Evolutionary conservation across 1,140 invertebrate genomes (phyloP).

Genomic region (Lutraria rhynchaena): DNA sequence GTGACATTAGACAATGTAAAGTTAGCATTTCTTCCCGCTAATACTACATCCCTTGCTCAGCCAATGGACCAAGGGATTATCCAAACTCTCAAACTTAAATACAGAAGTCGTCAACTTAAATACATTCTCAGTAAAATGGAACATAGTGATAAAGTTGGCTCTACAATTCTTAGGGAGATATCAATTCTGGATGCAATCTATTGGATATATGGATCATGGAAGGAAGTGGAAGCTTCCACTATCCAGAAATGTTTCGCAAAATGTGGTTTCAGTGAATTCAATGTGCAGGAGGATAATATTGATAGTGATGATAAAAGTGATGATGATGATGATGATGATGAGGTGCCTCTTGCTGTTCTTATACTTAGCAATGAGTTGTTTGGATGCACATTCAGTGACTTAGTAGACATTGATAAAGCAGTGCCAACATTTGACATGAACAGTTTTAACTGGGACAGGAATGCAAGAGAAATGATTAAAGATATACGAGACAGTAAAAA

Average conservation of each 20-base stretch:
- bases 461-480: background rate
- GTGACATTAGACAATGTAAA: conserved; percentile 75
- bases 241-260: conserved; percentile 45
- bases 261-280: conserved; percentile 17
- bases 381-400: background rate
- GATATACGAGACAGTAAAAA: background rate
- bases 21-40: conserved; percentile 80
- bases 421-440: conserved; percentile 13
- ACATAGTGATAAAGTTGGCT: background rate
- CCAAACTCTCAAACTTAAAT: conserved; percentile 35
- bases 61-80: conserved; percentile 57
- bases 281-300: background rate
- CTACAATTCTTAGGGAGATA: conserved; percentile 46
- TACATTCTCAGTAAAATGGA: conserved; percentile 36
- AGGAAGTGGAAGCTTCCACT: conserved; percentile 40
- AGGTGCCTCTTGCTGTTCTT: background rate
- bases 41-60: conserved; percentile 32
- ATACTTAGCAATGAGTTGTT: conserved; percentile 6
- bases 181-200: conserved; percentile 42
- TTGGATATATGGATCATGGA: conserved; percentile 43
- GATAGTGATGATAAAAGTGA: no score
- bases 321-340: conserved; percentile 20
- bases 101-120: conserved; percentile 35
- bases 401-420: background rate
- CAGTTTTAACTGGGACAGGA: background rate